Base-by-base conservation (phyloP, 2,113 vertebrate species). In the Pogona vitticeps region DNA sequence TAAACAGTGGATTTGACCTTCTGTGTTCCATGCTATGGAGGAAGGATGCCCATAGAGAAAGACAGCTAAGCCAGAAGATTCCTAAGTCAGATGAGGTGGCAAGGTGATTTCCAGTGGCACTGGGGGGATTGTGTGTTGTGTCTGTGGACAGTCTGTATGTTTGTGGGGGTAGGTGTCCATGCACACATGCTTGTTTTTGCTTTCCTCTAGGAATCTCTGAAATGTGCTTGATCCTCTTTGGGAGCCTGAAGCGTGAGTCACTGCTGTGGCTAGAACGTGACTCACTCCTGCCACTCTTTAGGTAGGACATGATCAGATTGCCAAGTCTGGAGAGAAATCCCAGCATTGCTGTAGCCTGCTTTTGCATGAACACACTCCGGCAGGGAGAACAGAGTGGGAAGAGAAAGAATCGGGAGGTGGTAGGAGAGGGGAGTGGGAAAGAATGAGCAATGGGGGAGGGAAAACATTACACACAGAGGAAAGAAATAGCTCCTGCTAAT, bases 211-310 rank as follows among this genome's bases (percentile, higher is more conserved):
- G 79, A 87, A 76, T 81, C 71, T 76, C 17, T 75, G 58, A 76
- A 84, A 84, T 76, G 85, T 75, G 59, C 71, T 82, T 28, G 31
- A 15, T 81, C 17, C 33, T 65, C 33, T 81, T 23, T 40, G 78
- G 72, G 28, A n/a, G 70, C 79, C 78, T 76, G 38, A 75, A 82
- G 40, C 40, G 33, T 87, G 85, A 87, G 79, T 87, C 78, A 87
- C 79, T 67, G 33, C 59, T 65, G 85, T 36, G 85, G 85, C 71
- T 81, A 17, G 42, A 81, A 76, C 33, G 71, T 87, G 85, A 87
- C 61, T 81, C 85, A 87, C 72, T 67, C 79, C 71, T 87, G 85
- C 85, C 79, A 56, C 72, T 87, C 59, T 81, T 86, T 58, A 86
- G 78, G 85, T 86, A 63, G 68, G 68, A 75, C 85, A 86, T 31